Percentiles rank a stretch among this genome's conserved stretches.
These are phyloP conservation scores for Corynorhinus townsendii DNA, from an alignment of 2,113 vertebrate genomes.

Conservation along the genomic window DNA sequence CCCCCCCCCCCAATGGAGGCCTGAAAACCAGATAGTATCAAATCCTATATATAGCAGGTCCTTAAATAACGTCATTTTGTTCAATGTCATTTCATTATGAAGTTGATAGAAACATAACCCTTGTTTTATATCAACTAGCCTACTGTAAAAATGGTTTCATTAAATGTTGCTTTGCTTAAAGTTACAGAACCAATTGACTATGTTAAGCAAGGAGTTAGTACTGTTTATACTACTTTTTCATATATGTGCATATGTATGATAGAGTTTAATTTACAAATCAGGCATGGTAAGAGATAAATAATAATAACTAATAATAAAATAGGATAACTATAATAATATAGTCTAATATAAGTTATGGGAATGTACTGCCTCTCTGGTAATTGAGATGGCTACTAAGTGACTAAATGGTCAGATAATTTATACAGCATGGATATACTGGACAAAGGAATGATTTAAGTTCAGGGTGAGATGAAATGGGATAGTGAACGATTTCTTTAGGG, in stretches of 20 bases:
- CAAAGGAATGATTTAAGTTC: neutral
- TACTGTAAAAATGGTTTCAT: neutral
- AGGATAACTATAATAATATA: neutral
- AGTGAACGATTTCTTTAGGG: neutral
- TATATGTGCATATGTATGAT: neutral
- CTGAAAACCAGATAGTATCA: neutral
- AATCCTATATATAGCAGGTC: neutral
- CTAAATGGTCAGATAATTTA: neutral
- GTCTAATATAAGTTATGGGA: neutral
- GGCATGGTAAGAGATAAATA: neutral
- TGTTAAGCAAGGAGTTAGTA: neutral
- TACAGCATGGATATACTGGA: neutral
- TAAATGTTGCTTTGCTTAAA: neutral
- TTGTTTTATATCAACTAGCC: neutral
- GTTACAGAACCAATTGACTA: neutral
- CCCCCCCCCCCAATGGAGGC: neutral
- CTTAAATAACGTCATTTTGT: neutral
- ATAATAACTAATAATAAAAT: neutral
- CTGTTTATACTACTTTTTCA: no score
- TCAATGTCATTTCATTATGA: neutral
- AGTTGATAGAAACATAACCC: neutral
- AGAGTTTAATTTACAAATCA: no score
- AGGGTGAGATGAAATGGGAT: no score
- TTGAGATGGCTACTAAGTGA: neutral
- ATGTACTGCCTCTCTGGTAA: neutral